Evolutionary conservation across 2,888 invertebrate species (phyloP).

Genomic region (Leucoma salicis): DNA sequence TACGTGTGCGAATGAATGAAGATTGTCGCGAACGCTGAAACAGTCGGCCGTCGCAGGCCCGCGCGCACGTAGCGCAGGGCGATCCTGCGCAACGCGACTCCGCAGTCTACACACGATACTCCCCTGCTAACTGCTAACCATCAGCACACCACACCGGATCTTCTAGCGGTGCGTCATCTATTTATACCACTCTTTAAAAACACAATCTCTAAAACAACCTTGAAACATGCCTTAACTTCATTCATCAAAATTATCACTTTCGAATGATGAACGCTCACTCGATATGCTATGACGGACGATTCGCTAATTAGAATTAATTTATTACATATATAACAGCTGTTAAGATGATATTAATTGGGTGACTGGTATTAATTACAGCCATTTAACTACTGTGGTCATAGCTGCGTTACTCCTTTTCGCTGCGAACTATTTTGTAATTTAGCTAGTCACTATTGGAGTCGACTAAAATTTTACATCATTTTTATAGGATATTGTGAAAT

Average conservation of each 20-base stretch:
- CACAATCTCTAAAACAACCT: constrained; percentile 48
- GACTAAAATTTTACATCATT: no score
- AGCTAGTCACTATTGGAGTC: no score
- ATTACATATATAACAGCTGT: constrained; percentile 42
- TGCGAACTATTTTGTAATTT: not conserved
- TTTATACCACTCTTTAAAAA: constrained; percentile 50
- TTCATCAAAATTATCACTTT: constrained; percentile 53
- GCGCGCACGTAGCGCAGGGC: constrained; percentile 64
- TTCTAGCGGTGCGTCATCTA: constrained; percentile 64
- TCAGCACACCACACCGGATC: constrained; percentile 50
- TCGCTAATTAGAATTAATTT: constrained; percentile 57
- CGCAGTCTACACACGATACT: constrained; percentile 41
- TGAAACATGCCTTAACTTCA: constrained; percentile 55
- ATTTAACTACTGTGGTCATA: constrained; percentile 31
- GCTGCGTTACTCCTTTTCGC: not conserved
- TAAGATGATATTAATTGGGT: constrained; percentile 49
- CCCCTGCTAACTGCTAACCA: constrained; percentile 26
- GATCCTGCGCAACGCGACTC: constrained; percentile 46
- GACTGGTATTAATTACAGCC: constrained; percentile 45
- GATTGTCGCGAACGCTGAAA: constrained; percentile 35
- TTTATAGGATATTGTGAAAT: no score
- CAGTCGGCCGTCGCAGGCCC: constrained; percentile 67
- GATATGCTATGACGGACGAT: constrained; percentile 41
- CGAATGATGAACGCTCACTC: constrained; percentile 34
- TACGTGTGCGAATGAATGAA: constrained; percentile 65